Evolutionary conservation across 2,888 invertebrate species (phyloP).

Genomic region (Heliconius cydno): DNA sequence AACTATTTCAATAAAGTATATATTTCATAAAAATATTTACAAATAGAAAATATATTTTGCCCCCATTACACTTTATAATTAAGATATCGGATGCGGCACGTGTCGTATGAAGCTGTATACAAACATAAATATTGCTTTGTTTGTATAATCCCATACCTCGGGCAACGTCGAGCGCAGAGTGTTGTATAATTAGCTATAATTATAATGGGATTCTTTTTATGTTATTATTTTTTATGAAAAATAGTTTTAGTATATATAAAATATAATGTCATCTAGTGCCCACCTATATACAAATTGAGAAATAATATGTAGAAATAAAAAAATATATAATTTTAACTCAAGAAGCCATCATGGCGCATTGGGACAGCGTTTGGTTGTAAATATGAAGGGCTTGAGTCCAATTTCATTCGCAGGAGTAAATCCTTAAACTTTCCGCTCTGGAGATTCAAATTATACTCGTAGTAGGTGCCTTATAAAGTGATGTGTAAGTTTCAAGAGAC

Average conservation of each 20-base stretch:
- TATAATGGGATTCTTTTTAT: slow-evolving; percentile 11
- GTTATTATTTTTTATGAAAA: background rate
- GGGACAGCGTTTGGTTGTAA: too few relatives aligned
- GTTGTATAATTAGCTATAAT: slow-evolving; percentile 18
- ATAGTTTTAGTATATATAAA: background rate
- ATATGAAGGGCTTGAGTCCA: too few relatives aligned
- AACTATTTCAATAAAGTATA: background rate
- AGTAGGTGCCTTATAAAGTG: too few relatives aligned
- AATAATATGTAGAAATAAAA: background rate
- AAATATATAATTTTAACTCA: too few relatives aligned
- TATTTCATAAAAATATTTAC: background rate
- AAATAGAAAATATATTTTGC: slow-evolving; percentile 1
- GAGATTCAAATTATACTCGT: too few relatives aligned
- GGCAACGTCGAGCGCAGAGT: slow-evolving; percentile 35
- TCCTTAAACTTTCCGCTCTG: too few relatives aligned
- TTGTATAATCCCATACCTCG: slow-evolving; percentile 39
- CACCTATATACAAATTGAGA: background rate
- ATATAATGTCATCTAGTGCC: background rate
- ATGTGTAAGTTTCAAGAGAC: too few relatives aligned
- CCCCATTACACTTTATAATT: slow-evolving; percentile 35
- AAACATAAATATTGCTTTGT: slow-evolving; percentile 35
- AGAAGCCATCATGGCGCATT: too few relatives aligned
- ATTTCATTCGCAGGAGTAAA: too few relatives aligned
- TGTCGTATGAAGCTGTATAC: slow-evolving; percentile 38
- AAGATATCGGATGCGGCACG: slow-evolving; percentile 40